These are phyloP conservation scores for Colaptes auratus DNA, from an alignment of 2,113 vertebrate genomes.

Conservation along the genomic window DNA sequence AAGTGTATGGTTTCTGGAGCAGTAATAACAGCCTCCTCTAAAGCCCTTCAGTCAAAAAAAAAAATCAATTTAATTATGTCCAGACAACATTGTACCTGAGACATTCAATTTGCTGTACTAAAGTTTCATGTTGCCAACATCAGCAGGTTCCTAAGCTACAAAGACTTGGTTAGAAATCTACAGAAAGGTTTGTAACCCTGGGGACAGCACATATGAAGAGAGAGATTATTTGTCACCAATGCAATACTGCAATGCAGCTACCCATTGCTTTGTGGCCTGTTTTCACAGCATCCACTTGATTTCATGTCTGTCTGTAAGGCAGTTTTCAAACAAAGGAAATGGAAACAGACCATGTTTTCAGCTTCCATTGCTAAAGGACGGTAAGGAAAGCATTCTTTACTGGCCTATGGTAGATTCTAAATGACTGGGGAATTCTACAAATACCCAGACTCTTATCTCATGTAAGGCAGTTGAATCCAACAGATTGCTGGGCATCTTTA, in stretches of 20 bases:
- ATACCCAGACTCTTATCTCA: background rate
- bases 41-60: background rate
- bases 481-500: background rate
- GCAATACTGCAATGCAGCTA: accelerated
- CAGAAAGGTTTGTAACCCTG: background rate
- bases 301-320: background rate
- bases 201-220: background rate
- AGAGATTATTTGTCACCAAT: background rate
- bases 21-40: background rate
- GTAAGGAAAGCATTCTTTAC: background rate
- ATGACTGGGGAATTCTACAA: background rate
- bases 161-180: background rate
- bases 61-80: conserved; percentile 23
- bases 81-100: background rate
- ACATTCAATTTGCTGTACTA: background rate
- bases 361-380: background rate
- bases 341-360: background rate
- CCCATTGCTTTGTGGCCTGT: background rate
- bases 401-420: background rate
- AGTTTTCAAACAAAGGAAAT: background rate
- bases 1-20: background rate
- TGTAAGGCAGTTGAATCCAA: background rate
- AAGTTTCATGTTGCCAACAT: background rate
- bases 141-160: background rate
- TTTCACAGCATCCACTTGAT: background rate